A percentile compares a stretch with the other conserved stretches of the same genome.
phyloP scores from a whole-genome alignment of 2,888 invertebrate species.

The Bellardia pandia region DNA sequence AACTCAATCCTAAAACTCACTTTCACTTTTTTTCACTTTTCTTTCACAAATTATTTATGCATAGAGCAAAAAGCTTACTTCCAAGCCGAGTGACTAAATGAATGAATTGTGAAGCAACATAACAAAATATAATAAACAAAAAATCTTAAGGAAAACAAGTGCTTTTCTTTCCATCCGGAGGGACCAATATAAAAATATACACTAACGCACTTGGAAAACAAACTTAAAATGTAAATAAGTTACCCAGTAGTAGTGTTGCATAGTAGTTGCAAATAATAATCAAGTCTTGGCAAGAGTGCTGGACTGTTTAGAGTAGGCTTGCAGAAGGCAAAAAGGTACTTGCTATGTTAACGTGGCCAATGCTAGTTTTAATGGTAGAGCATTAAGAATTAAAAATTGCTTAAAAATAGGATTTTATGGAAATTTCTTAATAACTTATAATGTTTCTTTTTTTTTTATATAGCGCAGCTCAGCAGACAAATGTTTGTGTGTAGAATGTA shows the following conservation, averaged over 20 bases:
- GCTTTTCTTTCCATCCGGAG: neutral
- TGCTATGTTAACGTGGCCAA: neutral
- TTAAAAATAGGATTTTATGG: constrained; percentile 52
- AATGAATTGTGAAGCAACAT: neutral
- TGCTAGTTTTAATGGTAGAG: constrained; percentile 27
- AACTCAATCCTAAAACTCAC: neutral
- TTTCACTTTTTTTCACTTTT: neutral
- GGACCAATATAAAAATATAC: neutral
- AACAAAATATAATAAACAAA: neutral
- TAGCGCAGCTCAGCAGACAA: neutral
- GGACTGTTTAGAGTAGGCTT: neutral
- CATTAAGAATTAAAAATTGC: constrained; percentile 48
- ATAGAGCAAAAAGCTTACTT: constrained; percentile 1
- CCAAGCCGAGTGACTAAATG: neutral
- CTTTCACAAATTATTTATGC: constrained; percentile 39
- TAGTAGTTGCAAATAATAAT: constrained; percentile 33
- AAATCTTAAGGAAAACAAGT: constrained; percentile 41
- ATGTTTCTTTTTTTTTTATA: neutral
- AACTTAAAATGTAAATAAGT: neutral
- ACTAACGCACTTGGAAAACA: neutral
- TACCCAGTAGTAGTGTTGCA: neutral
- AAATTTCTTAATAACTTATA: constrained; percentile 53
- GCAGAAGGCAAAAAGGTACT: neutral
- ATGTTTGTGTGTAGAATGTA: neutral
- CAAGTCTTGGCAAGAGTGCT: constrained; percentile 21